Evolutionary conservation across 2,888 invertebrate species (phyloP), one percentile per base, ranked within the genome.

Genomic region (Liposcelis brunnea): DNA sequence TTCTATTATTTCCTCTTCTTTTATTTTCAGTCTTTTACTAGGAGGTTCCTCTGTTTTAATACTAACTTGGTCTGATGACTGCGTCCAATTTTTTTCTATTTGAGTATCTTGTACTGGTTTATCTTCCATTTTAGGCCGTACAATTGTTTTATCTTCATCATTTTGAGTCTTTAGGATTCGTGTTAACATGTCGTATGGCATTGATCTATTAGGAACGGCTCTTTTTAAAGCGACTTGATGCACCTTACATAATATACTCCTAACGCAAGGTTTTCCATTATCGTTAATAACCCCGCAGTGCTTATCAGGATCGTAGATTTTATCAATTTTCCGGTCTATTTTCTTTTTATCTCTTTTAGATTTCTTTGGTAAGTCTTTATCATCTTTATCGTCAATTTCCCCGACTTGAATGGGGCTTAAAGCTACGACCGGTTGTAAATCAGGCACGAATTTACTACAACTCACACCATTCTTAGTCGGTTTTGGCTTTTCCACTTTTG

Each of bases 261-360:
- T 67, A 44, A 82, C 82, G 60, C 85, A 86, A 0, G 80, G 80
- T 54, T 76, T 75, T 2, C 69, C 68, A 50, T 71, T 74, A 51
- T 77, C 80, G 45, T 71, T 75, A 54, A 73, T 63, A 14, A 84
- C 84, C 2, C 85, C 86, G 60, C 85, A 85, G 58, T 85, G 85
- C 52, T 79, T 75, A 59, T 85, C 78, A n/a, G 85, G 77, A 61
- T 85, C 81, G 63, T 80, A 85, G 12, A 40, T 21, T 18, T 40
- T 40, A 21, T 40, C 40, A 3, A 11, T 18, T 58, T 82, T 80
- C 49, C 81, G 68, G 50, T 70, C 66, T 47, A 64, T 66, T 3
- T 50, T 50, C 15, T 52, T 51, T 37, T 55, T 54, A 18, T 52
- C 50, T 33, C 52, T 52, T 44, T 52, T 53, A 4, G 16, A 14